Base-by-base conservation (phyloP, 2,888 invertebrate species). In the Drosophila melanocephala region DNA sequence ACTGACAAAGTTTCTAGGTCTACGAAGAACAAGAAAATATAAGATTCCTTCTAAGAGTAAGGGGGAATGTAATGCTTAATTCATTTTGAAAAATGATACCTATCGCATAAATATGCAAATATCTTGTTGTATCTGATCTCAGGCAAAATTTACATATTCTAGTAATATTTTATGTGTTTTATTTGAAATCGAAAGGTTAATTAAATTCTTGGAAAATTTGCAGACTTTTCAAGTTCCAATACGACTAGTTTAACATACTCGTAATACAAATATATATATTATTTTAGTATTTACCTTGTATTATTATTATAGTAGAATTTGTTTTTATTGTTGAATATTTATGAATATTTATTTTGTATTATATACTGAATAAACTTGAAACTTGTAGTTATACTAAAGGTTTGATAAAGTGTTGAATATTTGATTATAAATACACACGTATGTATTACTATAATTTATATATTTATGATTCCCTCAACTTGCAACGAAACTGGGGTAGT, bases 241-340 rank as follows among this genome's bases (percentile, higher is more conserved):
- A 22, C 57, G 14, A 28, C 9, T n/a, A 39, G 22, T 14, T 12
- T 2, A 14, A 39, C n/a, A 14, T 28, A 16, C 9, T 47, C 7
- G 14, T 22, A 22, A 35, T 55, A n/a, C 28, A 14, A 7, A 3
- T 50, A 5, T 61, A 19, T n/a, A 10, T 16, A 26, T 47, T 47
- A 47, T 5, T 1, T 26, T 22, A 44, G 12, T 44, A 22, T 12
- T 79, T 75, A 79, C 80, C 71, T 77, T 79, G 47, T 59, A 10
- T 50, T 61, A 33, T n/a, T 66, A 47, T 61, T 33, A 35, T 16
- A 5, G 35, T 35, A 35, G 35, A 16, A 12, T 42, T 66, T 51
- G 42, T 33, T 32, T 28, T 63, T n/a, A 42, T 12, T 73, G 30
- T 42, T 60, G 50, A 50, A 63, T 66, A 57, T 53, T 53, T 61